Evolutionary conservation across 1,140 invertebrate species (phyloP).

Genomic region (Hylaeus volcanicus): DNA sequence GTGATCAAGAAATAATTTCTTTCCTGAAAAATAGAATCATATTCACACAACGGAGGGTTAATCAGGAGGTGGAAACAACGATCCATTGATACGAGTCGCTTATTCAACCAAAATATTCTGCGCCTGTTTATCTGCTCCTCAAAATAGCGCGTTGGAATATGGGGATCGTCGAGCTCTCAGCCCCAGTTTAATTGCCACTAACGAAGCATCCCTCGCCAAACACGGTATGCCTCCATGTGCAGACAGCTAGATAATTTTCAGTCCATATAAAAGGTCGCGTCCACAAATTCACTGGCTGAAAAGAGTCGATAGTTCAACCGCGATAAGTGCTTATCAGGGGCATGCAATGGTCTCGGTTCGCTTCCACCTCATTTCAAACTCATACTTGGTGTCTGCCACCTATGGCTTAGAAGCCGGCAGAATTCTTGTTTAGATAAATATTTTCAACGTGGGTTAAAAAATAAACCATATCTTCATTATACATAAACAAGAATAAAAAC

Average conservation of each 20-base stretch:
- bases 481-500: too few relatives aligned
- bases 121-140: background rate
- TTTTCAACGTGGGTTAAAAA: too few relatives aligned
- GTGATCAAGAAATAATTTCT: too few relatives aligned
- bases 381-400: background rate
- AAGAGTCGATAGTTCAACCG: constrained; percentile 1
- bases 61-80: too few relatives aligned
- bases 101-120: background rate
- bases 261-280: background rate
- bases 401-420: too few relatives aligned
- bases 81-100: background rate
- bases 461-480: too few relatives aligned
- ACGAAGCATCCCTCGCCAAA: background rate
- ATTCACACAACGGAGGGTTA: too few relatives aligned
- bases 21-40: too few relatives aligned
- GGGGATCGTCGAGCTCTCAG: background rate
- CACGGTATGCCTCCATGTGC: background rate
- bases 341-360: background rate
- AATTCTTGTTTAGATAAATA: too few relatives aligned
- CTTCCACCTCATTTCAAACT: background rate
- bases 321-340: constrained; percentile 20
- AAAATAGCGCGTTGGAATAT: background rate
- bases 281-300: background rate
- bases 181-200: constrained; percentile 25
- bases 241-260: constrained; percentile 16